phyloP scores from a whole-genome alignment of 2,888 invertebrate species.

The Sturmia bella region DNA sequence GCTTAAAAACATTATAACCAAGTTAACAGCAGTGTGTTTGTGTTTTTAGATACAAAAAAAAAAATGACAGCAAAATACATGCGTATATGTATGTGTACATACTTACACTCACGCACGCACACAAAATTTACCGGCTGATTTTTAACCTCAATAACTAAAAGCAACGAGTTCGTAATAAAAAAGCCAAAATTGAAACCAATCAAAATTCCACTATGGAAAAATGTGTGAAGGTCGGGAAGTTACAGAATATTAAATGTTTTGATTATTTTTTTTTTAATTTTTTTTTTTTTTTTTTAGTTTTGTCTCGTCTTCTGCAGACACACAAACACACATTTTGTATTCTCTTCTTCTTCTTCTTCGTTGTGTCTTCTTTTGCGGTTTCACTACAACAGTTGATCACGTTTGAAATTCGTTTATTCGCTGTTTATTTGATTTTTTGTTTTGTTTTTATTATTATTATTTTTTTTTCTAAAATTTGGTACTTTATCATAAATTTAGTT shows the following conservation, averaged over 20 bases:
- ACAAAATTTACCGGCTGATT: constrained; percentile 36
- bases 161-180: background rate
- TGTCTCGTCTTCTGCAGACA: background rate
- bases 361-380: background rate
- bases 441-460: background rate
- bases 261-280: constrained; percentile 12
- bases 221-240: constrained; percentile 63
- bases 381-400: constrained; percentile 4
- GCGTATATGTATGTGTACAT: too few species aligned
- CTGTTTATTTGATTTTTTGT: background rate
- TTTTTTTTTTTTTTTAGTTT: constrained; percentile 21
- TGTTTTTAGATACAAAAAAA: constrained; percentile 28
- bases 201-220: constrained; percentile 13
- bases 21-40: constrained; percentile 33
- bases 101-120: too few species aligned
- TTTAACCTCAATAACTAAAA: constrained; percentile 53
- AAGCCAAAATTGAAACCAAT: constrained; percentile 18
- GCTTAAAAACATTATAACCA: constrained; percentile 35
- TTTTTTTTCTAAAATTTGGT: background rate
- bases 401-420: background rate
- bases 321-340: background rate
- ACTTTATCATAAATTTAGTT: constrained; percentile 24
- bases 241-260: constrained; percentile 60
- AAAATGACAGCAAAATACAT: background rate
- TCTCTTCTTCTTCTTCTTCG: background rate